Evolutionary conservation across 2,888 invertebrate genomes (phyloP).

Genomic region (Euclidia mi): DNA sequence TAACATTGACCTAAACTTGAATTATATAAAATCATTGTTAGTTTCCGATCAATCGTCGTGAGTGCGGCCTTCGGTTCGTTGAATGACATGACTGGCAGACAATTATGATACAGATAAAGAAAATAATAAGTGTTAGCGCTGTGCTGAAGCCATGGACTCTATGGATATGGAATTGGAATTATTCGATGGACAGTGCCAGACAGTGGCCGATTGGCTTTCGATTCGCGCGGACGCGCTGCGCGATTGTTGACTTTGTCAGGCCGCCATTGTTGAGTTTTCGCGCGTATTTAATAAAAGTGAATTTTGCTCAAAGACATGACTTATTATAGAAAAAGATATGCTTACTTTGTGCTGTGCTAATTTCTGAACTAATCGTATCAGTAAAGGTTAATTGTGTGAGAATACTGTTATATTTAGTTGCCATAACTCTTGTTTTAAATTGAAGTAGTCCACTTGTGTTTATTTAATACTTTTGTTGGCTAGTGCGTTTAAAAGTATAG

Average conservation of each 20-base stretch:
- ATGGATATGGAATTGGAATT: too few species aligned
- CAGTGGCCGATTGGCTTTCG: slow-evolving; percentile 50
- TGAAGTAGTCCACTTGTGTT: too few species aligned
- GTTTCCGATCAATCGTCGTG: slow-evolving; percentile 29
- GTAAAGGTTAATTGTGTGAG: too few species aligned
- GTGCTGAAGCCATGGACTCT: too few species aligned
- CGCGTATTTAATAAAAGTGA: slow-evolving; percentile 9
- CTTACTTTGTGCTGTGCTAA: too few species aligned
- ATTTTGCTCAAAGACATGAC: not conserved
- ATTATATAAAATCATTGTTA: slow-evolving; percentile 18
- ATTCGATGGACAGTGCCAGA: slow-evolving; percentile 43
- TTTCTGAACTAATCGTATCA: too few species aligned
- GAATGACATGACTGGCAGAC: not conserved
- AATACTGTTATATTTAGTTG: too few species aligned
- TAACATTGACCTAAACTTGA: slow-evolving; percentile 30
- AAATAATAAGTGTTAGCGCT: too few species aligned
- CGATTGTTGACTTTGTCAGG: not conserved
- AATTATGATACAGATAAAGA: too few species aligned
- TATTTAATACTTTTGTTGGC: too few species aligned
- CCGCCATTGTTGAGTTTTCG: slow-evolving; percentile 19
- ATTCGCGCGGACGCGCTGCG: slow-evolving; percentile 46
- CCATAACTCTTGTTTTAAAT: too few species aligned
- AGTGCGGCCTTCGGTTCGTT: slow-evolving; percentile 14
- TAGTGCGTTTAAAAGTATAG: too few species aligned
- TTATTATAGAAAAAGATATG: not conserved